Evolutionary conservation across 2,797 vertebrate genomes (phyloP).

Genomic region (Molothrus aeneus): DNA sequence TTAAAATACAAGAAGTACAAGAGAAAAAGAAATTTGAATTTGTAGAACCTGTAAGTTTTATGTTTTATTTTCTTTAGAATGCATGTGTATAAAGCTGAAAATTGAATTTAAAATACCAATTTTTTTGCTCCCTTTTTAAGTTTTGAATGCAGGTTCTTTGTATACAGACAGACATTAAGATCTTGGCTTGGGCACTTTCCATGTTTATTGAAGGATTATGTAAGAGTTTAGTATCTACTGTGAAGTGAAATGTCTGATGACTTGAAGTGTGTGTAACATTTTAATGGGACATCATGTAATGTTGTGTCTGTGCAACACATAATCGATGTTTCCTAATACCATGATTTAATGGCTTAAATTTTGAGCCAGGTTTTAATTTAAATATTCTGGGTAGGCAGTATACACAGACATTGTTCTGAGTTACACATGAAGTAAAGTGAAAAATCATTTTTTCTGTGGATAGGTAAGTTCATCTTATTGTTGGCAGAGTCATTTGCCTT

Average conservation of each 20-base stretch:
- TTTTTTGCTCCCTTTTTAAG: background rate
- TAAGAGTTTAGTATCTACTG: conserved; percentile 14
- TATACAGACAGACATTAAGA: background rate
- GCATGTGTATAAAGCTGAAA: background rate
- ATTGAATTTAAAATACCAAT: background rate
- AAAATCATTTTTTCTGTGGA: background rate
- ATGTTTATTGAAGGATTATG: conserved; percentile 30
- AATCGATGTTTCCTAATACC: conserved; percentile 5
- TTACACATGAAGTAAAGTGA: background rate
- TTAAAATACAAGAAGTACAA: conserved; percentile 99
- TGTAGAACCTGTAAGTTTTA: conserved; percentile 92
- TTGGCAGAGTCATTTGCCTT: background rate
- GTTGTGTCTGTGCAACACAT: conserved; percentile 21
- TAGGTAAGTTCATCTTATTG: background rate
- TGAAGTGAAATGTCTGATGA: conserved; percentile 46
- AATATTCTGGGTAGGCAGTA: background rate
- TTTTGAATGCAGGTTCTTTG: background rate
- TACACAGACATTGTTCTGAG: background rate
- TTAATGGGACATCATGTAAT: conserved; percentile 38
- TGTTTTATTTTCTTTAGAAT: background rate
- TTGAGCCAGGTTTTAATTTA: background rate
- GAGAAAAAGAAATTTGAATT: conserved; percentile 99
- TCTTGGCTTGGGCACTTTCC: background rate
- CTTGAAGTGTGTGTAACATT: conserved; percentile 5
- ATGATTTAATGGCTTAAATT: conserved; percentile 2